Evolutionary conservation across 1,140 invertebrate species (phyloP), one percentile per base, ranked within the genome.

Genomic region (Euwallacea fornicatus): DNA sequence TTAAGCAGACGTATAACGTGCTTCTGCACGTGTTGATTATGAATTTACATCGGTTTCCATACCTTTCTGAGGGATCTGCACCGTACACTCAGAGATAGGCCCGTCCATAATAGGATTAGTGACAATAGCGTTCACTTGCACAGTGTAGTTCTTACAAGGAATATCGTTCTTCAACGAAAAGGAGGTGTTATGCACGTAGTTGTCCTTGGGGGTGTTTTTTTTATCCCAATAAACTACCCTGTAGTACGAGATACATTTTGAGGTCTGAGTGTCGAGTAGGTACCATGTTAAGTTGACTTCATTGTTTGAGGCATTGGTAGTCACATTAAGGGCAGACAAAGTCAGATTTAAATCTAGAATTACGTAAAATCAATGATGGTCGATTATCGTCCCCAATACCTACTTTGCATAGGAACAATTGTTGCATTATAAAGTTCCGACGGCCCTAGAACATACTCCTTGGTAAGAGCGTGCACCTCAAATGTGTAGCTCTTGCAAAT

Each of bases 401-500:
- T 47, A 64, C 62, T n/a, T 15, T 46, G 9, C 8, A 21, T 8
- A 15, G 46, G 62, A 50, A 11, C 8, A 50, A 21, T 50, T 7
- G 43, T 53, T 7, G 62, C 13, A 7, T 8, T 16, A n/a, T 16
- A 64, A 4, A 9, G 4, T 4, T 13, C 46, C 43, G 43, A 47
- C 21, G 56, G 56, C 16, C 66, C 66, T 2, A 68, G 44, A 21
- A 68, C 43, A 13, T 10, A 47, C 42, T 68, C 56, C 4, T 46
- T 46, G 10, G 69, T 64, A 11, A 71, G 13, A 4, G 60, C 50
- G 7, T 65, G 60, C 9, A 71, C 61, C 2, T 64, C 53, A 16
- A 71, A 71, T 11, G 21, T 13, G 43, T 64, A 71, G 8, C 13
- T 58, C 46, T 71, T 56, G n/a, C 69, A 71, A n/a, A 64, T 71